phyloP scores from a whole-genome alignment of 92 coral and sea anemone genomes.

The Scolanthus callimorphus region DNA sequence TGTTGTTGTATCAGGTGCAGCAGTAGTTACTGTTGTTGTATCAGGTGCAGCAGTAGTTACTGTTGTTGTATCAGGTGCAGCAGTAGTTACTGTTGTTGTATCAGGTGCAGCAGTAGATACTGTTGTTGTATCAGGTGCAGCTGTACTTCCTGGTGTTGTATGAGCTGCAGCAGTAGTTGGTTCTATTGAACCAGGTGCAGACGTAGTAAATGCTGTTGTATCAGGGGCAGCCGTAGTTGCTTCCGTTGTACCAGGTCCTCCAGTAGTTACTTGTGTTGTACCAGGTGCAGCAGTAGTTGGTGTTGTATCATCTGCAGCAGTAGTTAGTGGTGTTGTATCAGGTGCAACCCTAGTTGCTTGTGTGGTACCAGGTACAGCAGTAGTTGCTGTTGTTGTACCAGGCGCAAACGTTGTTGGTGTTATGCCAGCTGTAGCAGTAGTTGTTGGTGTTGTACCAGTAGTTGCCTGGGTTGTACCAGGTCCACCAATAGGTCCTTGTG shows the following conservation, averaged over 20 bases:
- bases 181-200: no score
- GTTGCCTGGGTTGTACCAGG: no score
- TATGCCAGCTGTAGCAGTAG: no score
- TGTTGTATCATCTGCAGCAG: no score
- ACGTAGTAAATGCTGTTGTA: no score
- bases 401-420: no score
- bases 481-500: no score
- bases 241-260: no score
- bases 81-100: constrained; percentile 1
- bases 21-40: background rate
- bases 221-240: no score
- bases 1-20: background rate
- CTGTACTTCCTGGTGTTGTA: background rate
- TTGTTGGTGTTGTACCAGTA: no score
- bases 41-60: background rate
- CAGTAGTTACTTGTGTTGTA: no score
- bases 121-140: background rate
- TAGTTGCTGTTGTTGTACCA: no score
- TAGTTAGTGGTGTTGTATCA: background rate
- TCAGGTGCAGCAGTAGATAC: background rate
- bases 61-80: constrained; percentile 1
- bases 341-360: constrained; percentile 3
- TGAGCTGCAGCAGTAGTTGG: background rate
- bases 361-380: background rate
- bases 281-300: background rate